Evolutionary conservation across 2,113 vertebrate species (phyloP).

Genomic region (Neogobius melanostomus): DNA sequence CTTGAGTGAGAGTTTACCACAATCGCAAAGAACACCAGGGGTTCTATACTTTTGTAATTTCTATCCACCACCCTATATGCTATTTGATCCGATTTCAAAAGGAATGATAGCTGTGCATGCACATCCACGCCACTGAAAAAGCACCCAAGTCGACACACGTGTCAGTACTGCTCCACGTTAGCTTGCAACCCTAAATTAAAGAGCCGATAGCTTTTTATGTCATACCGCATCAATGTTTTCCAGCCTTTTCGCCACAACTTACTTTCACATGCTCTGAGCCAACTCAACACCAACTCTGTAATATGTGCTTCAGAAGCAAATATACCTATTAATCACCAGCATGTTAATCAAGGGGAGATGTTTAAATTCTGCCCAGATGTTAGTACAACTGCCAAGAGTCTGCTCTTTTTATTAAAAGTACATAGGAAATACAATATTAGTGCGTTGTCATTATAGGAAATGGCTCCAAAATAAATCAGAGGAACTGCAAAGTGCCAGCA

Average conservation of each 20-base stretch:
- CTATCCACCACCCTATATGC: slow-evolving; percentile 15
- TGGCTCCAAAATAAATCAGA: slow-evolving; percentile 47
- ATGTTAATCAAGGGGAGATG: slow-evolving; percentile 30
- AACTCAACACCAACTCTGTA: slow-evolving; percentile 30
- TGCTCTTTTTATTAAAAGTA: slow-evolving; percentile 27
- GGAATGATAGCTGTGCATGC: slow-evolving; percentile 48
- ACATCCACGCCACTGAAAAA: slow-evolving; percentile 24
- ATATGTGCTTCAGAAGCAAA: slow-evolving; percentile 45
- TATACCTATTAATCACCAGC: slow-evolving; percentile 24
- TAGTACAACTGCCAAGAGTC: slow-evolving; percentile 49
- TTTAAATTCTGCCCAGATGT: slow-evolving; percentile 30
- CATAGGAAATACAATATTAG: slow-evolving; percentile 63
- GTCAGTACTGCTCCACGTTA: slow-evolving; percentile 15
- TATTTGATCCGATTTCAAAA: slow-evolving; percentile 6
- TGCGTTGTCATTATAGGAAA: slow-evolving; percentile 55
- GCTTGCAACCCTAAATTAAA: slow-evolving; percentile 8
- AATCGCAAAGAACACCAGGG: slow-evolving; percentile 29
- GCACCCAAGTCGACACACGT: slow-evolving; percentile 3
- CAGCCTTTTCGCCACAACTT: slow-evolving; percentile 17
- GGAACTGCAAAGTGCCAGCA: slow-evolving; percentile 30
- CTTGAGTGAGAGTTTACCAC: slow-evolving; percentile 17
- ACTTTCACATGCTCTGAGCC: slow-evolving; percentile 34
- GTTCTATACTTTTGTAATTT: slow-evolving; percentile 20
- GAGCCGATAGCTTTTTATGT: not conserved
- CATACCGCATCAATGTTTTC: slow-evolving; percentile 15